Evolutionary conservation across 2,797 vertebrate species (phyloP), one percentile per base, ranked within the genome.

Genomic region (Poecilia picta): DNA sequence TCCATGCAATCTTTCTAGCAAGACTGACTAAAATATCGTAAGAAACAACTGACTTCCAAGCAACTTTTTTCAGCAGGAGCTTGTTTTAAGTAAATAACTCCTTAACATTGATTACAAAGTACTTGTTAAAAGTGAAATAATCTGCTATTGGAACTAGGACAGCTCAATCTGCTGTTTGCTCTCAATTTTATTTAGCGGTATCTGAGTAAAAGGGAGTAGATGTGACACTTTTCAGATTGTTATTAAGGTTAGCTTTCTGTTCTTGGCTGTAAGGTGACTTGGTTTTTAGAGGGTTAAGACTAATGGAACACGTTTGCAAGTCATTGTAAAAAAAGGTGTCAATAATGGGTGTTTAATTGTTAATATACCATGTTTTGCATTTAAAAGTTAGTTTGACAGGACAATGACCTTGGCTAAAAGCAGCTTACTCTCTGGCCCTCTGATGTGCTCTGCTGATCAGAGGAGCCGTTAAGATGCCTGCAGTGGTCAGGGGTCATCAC

Each of bases 401-500:
- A 93, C 92, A 94, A 89, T 93, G 93, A 95, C 91, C 92, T 94
- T 95, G 95, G 92, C 77, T 89, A 91, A 91, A 90, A 89, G 86
- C 84, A 83, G 23, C 76, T 84, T 84, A 82, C 87, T 83, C 75
- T 76, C 51, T 72, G 85, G 74, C 81, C 80, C 85, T 94, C 81
- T 91, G 93, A 93, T 90, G 87, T 93, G 91, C 83, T 88, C 85
- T 84, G 87, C 28, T 93, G 94, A 95, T 96, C 94, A 93, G 90
- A 94, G 90, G 92, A 89, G 89, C 83, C 84, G 88, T 94, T 95
- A 82, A 92, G 88, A 96, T 94, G 89, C 85, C 91, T 91, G 85
- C 77, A 85, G 91, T 89, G 92, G 85, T 83, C 93, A 89, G 93
- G 90, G 95, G 95, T 96, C 95, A 95, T 95, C 93, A 93, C 93